phyloP scores from a whole-genome alignment of 2,888 invertebrate genomes.

The Drosophila quasianomalipes region DNA sequence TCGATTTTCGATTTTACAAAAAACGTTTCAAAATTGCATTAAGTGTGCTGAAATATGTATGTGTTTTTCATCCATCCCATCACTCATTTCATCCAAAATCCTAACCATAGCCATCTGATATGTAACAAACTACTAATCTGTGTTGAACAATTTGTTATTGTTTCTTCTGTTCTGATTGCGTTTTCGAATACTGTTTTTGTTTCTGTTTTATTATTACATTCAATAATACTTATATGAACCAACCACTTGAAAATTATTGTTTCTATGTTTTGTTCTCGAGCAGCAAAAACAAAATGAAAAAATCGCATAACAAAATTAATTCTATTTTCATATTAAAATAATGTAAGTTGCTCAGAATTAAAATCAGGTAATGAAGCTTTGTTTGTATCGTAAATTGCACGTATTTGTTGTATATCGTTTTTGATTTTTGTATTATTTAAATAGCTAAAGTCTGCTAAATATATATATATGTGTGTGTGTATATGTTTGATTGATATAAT shows the following conservation, averaged over 20 bases:
- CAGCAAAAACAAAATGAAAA: conserved; percentile 55
- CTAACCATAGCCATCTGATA: conserved; percentile 57
- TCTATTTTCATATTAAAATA: conserved; percentile 62
- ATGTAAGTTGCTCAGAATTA: conserved; percentile 69
- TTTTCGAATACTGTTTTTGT: conserved; percentile 62
- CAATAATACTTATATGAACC: conserved; percentile 50
- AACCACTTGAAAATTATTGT: conserved; percentile 54
- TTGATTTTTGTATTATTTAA: conserved; percentile 23
- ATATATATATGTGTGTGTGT: conserved; percentile 9
- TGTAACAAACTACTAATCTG: conserved; percentile 72
- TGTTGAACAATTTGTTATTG: conserved; percentile 49
- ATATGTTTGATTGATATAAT: conserved; percentile 30
- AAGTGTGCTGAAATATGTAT: conserved; percentile 35
- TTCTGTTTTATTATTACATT: conserved; percentile 3
- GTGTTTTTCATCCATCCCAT: neutral
- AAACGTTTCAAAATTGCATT: conserved; percentile 36
- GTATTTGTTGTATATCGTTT: conserved; percentile 40
- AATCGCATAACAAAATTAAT: conserved; percentile 69
- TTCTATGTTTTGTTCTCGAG: conserved; percentile 52
- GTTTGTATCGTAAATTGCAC: conserved; percentile 63
- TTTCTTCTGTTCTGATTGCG: conserved; percentile 29
- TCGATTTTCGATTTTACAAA: conserved; percentile 31
- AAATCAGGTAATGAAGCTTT: conserved; percentile 81
- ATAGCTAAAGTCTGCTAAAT: conserved; percentile 44
- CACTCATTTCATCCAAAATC: conserved; percentile 2